Conservation (phyloP, 2,888 invertebrate genomes). For the Drosophila acutilabella region DNA sequence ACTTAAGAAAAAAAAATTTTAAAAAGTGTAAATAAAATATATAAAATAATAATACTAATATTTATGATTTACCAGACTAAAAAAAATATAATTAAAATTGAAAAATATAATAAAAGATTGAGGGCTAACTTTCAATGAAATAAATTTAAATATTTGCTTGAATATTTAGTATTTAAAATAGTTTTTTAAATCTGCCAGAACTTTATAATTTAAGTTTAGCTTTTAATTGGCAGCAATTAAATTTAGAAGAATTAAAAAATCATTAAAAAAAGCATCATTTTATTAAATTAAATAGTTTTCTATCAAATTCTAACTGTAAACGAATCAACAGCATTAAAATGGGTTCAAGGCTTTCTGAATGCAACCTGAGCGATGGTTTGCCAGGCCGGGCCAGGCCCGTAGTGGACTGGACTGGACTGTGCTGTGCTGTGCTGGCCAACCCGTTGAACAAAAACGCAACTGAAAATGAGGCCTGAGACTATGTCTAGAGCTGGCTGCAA, state of each 20-base stretch:
- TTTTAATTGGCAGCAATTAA: too few species aligned
- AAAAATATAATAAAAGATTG: too few species aligned
- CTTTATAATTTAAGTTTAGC: too few species aligned
- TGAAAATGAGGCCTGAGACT: slow-evolving; percentile 68
- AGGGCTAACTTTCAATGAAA: too few species aligned
- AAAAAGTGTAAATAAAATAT: too few species aligned
- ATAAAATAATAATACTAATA: too few species aligned
- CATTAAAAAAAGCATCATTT: background rate
- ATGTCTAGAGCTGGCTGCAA: slow-evolving; percentile 49
- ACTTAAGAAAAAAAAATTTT: too few species aligned
- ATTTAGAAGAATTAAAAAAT: background rate
- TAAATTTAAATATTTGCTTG: too few species aligned
- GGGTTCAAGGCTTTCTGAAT: slow-evolving; percentile 64
- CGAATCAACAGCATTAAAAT: slow-evolving; percentile 28
- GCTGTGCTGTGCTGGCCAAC: slow-evolving; percentile 22
- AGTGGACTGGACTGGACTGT: background rate
- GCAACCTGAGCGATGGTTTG: slow-evolving; percentile 49
- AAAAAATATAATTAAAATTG: too few species aligned
- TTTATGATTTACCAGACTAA: too few species aligned
- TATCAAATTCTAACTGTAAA: slow-evolving; percentile 5
- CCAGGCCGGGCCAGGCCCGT: slow-evolving; percentile 12
- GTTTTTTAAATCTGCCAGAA: too few species aligned
- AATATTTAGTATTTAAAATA: too few species aligned
- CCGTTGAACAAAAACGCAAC: slow-evolving; percentile 34
- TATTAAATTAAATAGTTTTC: background rate